phyloP scores from a whole-genome alignment of 2,888 invertebrate species.

The Bruchidius siliquastri region DNA sequence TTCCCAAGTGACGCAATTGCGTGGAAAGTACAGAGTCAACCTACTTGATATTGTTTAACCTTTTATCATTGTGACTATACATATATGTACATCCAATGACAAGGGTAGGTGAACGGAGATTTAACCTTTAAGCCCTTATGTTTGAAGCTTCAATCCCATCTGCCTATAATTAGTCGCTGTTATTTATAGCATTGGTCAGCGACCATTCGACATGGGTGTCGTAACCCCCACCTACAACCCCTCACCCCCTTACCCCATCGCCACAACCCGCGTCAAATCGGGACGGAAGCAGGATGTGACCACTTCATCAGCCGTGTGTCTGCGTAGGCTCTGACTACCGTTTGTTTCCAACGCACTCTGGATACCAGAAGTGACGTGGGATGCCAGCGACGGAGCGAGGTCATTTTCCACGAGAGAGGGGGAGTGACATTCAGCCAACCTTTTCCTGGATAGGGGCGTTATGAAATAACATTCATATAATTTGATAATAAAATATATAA shows the following conservation, averaged over 20 bases:
- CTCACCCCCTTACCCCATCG: background rate
- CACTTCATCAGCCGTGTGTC: background rate
- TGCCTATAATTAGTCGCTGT: background rate
- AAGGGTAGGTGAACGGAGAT: background rate
- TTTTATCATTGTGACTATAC: too few relatives aligned
- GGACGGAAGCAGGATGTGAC: background rate
- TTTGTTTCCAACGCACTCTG: background rate
- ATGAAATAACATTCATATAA: too few relatives aligned
- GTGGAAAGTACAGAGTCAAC: too few relatives aligned
- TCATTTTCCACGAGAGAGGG: too few relatives aligned
- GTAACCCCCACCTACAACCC: background rate
- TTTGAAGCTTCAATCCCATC: background rate
- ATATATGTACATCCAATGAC: background rate
- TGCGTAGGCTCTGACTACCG: background rate
- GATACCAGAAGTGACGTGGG: background rate
- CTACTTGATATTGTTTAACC: too few relatives aligned
- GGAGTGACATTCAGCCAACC: too few relatives aligned
- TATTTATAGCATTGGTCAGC: background rate
- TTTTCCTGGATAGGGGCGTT: too few relatives aligned
- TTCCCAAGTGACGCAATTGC: too few relatives aligned
- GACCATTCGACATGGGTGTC: background rate
- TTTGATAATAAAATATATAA: too few relatives aligned
- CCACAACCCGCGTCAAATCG: background rate
- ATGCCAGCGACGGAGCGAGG: too few relatives aligned
- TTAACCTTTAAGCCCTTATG: background rate